Evolutionary conservation across 2,113 vertebrate genomes (phyloP).

Genomic region (Catharus fuscescens): DNA sequence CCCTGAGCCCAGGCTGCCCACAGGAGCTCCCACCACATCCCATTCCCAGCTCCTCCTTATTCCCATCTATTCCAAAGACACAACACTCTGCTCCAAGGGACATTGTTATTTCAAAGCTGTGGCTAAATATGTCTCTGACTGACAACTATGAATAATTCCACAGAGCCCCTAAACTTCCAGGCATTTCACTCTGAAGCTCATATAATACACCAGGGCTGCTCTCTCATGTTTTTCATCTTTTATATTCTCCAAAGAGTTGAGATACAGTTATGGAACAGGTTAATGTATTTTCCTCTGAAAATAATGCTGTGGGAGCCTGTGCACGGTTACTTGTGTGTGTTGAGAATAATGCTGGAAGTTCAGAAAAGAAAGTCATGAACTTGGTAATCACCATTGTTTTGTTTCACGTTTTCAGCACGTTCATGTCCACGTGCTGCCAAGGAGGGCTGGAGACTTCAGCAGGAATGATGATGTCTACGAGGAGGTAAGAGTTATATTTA

Average conservation of each 20-base stretch:
- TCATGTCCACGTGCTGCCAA: constrained; percentile 86
- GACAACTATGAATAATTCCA: constrained; percentile 64
- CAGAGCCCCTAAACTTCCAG: constrained; percentile 19
- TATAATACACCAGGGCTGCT: background rate
- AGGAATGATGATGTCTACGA: constrained; percentile 85
- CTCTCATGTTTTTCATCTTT: constrained; percentile 40
- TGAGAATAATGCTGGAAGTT: constrained; percentile 38
- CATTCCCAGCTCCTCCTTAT: background rate
- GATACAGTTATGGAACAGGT: constrained; percentile 31
- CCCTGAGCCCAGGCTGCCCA: background rate
- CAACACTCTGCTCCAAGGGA: background rate
- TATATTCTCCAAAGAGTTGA: constrained; percentile 34
- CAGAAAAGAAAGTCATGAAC: background rate
- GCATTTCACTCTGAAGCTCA: constrained; percentile 28
- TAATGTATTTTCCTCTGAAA: constrained; percentile 54
- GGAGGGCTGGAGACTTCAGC: constrained; percentile 84
- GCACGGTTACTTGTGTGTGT: background rate
- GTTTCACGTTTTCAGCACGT: constrained; percentile 82
- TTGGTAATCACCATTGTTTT: constrained; percentile 32
- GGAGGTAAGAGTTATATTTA: constrained; percentile 72
- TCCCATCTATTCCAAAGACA: background rate
- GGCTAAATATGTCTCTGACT: constrained; percentile 49
- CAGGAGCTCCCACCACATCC: accelerated
- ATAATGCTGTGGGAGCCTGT: constrained; percentile 19
- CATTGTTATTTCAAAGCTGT: constrained; percentile 49